phyloP scores from a whole-genome alignment of 2,888 invertebrate species.

The Eudasyphora cyanicolor region DNA sequence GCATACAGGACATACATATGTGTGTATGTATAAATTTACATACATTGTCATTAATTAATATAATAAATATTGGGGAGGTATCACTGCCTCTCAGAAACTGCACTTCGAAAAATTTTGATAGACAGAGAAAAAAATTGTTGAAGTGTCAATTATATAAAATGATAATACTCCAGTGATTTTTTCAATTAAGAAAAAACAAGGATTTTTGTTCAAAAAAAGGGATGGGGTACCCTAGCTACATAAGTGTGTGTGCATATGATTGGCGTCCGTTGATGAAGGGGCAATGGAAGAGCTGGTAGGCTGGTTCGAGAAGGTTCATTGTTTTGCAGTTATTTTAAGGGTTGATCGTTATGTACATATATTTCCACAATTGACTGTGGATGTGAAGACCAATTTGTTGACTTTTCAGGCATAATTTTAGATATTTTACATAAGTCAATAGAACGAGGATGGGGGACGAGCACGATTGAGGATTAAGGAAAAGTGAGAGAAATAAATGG shows the following conservation, averaged over 20 bases:
- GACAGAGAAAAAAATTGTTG: constrained; percentile 1
- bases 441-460: background rate
- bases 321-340: constrained; percentile 12
- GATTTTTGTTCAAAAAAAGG: constrained; percentile 9
- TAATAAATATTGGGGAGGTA: constrained; percentile 8
- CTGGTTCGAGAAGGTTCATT: constrained; percentile 2
- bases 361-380: background rate
- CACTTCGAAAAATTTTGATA: background rate
- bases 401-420: background rate
- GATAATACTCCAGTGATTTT: constrained; percentile 25
- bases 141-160: constrained; percentile 25
- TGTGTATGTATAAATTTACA: constrained; percentile 34
- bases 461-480: too few species aligned
- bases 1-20: too few species aligned
- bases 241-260: background rate
- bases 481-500: too few species aligned
- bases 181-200: constrained; percentile 26
- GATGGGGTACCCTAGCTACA: too few species aligned
- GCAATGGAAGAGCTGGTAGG: background rate
- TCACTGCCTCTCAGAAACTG: background rate
- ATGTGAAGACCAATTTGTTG: background rate
- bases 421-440: too few species aligned
- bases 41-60: background rate
- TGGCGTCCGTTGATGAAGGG: background rate
- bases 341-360: too few species aligned